Evolutionary conservation across 2,113 vertebrate genomes (phyloP).

Genomic region (Xenotilapia caudafasciata): DNA sequence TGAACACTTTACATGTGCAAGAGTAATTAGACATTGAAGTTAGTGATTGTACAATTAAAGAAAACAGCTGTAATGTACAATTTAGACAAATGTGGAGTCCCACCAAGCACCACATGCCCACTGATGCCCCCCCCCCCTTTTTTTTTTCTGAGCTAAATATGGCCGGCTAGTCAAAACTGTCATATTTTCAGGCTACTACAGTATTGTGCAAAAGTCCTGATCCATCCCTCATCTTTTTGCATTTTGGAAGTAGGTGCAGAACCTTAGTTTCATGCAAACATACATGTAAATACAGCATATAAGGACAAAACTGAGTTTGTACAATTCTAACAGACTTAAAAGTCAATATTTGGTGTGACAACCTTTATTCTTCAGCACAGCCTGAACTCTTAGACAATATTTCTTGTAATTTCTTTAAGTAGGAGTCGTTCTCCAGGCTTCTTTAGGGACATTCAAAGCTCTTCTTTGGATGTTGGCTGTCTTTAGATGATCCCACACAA

Average conservation of each 20-base stretch:
- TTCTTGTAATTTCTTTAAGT: not conserved
- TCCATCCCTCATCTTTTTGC: not conserved
- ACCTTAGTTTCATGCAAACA: not conserved
- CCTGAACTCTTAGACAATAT: not conserved
- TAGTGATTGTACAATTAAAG: not conserved
- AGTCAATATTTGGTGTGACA: not conserved
- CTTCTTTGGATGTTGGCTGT: not conserved
- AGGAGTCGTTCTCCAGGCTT: not conserved
- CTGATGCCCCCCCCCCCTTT: accelerated
- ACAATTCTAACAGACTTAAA: not conserved
- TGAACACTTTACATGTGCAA: not conserved
- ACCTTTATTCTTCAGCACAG: not conserved
- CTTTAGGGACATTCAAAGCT: not conserved
- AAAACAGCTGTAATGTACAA: not conserved
- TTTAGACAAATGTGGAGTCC: not conserved
- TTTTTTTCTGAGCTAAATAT: not conserved
- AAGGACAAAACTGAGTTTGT: not conserved
- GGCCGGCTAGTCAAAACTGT: not conserved
- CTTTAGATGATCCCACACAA: not conserved
- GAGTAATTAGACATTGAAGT: not conserved
- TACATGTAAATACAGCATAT: not conserved
- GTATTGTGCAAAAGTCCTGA: not conserved
- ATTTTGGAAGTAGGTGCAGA: not conserved
- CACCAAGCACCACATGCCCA: not conserved
- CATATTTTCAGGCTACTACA: not conserved